Evolutionary conservation across 2,888 invertebrate genomes (phyloP).

Genomic region (Melitaea athalia): DNA sequence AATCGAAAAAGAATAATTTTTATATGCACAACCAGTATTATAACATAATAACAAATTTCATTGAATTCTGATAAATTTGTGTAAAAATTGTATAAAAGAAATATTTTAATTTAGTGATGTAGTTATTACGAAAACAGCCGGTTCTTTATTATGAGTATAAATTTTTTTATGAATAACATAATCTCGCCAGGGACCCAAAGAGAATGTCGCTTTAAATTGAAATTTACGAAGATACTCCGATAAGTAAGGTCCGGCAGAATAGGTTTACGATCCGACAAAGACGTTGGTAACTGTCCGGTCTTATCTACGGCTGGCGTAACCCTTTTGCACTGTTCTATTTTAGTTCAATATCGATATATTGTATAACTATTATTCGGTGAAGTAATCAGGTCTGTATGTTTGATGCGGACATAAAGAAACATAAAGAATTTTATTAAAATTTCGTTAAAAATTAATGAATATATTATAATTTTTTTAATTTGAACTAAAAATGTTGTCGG

Average conservation of each 20-base stretch:
- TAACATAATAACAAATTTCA: no score
- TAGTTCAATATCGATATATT: conserved; percentile 20
- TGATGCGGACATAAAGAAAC: no score
- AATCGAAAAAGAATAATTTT: no score
- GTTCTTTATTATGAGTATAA: conserved; percentile 4
- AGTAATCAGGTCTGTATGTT: not conserved
- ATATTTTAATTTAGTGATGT: not conserved
- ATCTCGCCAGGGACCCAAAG: conserved; percentile 35
- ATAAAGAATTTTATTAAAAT: no score
- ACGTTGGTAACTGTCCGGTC: conserved; percentile 67
- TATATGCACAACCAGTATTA: no score
- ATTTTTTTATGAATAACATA: conserved; percentile 21
- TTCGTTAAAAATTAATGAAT: no score
- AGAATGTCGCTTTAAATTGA: conserved; percentile 62
- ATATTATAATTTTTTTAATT: no score
- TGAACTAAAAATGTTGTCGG: no score
- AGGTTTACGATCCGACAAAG: conserved; percentile 73
- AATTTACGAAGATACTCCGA: conserved; percentile 66
- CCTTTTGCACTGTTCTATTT: conserved; percentile 69
- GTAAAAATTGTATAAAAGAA: not conserved
- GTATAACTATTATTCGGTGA: not conserved
- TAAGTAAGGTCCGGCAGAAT: conserved; percentile 61
- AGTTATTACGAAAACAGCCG: not conserved
- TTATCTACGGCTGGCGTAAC: conserved; percentile 74
- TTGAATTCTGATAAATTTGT: no score